A percentile compares a stretch with the other conserved stretches of the same genome.
phyloP scores from a whole-genome alignment of 2,797 vertebrate species.

The Sebastiscus albofasciatus region DNA sequence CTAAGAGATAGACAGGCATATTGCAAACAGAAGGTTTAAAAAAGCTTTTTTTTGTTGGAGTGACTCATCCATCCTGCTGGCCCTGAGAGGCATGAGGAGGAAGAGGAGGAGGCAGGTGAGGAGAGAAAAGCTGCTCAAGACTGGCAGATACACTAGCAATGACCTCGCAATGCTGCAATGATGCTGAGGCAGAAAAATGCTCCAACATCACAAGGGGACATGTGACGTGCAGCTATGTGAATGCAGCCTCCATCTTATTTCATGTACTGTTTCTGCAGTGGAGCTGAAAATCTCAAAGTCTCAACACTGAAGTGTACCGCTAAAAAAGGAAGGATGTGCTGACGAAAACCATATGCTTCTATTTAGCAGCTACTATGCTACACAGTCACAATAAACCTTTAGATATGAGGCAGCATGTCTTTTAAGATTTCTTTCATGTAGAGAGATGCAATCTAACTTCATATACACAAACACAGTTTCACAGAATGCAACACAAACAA shows the following conservation, averaged over 20 bases:
- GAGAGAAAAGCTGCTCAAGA: constrained; percentile 31
- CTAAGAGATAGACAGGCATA: background rate
- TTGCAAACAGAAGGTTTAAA: constrained; percentile 38
- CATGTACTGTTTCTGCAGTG: background rate
- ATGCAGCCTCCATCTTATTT: constrained; percentile 11
- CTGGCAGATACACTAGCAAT: background rate
- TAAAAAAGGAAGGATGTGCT: background rate
- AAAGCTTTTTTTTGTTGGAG: constrained; percentile 9
- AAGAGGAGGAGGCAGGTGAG: constrained; percentile 37
- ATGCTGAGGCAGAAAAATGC: background rate
- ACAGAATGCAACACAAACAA: background rate
- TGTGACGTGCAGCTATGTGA: background rate
- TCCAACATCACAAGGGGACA: background rate
- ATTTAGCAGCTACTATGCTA: background rate
- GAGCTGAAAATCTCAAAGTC: background rate
- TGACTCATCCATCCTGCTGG: constrained; percentile 47
- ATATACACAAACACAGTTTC: background rate
- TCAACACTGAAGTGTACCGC: background rate
- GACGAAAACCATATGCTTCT: background rate
- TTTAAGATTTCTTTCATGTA: background rate
- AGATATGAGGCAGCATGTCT: background rate
- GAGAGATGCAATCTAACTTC: background rate
- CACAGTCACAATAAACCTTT: background rate
- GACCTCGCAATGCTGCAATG: constrained; percentile 12
- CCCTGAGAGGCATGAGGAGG: constrained; percentile 21